These are phyloP conservation scores for Microchirus variegatus DNA, from an alignment of 2,797 vertebrate species.

Conservation along the genomic window DNA sequence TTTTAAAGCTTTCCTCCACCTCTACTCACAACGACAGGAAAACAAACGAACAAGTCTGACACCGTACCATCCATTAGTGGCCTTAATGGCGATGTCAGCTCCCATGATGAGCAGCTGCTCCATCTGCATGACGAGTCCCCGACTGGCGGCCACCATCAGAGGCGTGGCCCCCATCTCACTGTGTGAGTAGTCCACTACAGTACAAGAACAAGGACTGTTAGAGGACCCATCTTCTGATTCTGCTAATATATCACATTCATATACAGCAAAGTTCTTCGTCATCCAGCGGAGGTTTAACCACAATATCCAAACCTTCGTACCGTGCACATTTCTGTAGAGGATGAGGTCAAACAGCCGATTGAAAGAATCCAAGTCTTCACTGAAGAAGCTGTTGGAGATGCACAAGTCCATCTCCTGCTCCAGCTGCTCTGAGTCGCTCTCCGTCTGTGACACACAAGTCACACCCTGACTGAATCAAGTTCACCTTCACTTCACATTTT, in stretches of 20 bases:
- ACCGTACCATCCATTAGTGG: conserved; percentile 92
- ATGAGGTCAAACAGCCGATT: conserved; percentile 93
- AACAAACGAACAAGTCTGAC: background rate
- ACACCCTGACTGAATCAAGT: background rate
- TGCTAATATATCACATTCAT: no score
- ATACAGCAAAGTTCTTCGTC: no score
- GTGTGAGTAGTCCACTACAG: conserved; percentile 92
- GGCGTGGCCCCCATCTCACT: conserved; percentile 89
- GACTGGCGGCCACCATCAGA: conserved; percentile 92
- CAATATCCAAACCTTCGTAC: no score
- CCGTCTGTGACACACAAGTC: conserved; percentile 72
- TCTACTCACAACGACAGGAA: no score
- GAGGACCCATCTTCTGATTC: background rate
- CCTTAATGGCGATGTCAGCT: conserved; percentile 86
- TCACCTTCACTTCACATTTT: background rate
- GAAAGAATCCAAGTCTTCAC: conserved; percentile 88
- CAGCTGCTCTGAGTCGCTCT: conserved; percentile 82
- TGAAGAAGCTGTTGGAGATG: conserved; percentile 90
- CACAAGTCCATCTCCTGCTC: conserved; percentile 92
- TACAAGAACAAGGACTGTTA: background rate
- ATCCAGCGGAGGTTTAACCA: no score
- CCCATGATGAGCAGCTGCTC: conserved; percentile 93
- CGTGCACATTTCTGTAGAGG: conserved; percentile 89
- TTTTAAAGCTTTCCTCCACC: background rate
- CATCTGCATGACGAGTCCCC: conserved; percentile 88